Evolutionary conservation across 1,140 invertebrate species (phyloP).

Genomic region (Oryzaephilus surinamensis): DNA sequence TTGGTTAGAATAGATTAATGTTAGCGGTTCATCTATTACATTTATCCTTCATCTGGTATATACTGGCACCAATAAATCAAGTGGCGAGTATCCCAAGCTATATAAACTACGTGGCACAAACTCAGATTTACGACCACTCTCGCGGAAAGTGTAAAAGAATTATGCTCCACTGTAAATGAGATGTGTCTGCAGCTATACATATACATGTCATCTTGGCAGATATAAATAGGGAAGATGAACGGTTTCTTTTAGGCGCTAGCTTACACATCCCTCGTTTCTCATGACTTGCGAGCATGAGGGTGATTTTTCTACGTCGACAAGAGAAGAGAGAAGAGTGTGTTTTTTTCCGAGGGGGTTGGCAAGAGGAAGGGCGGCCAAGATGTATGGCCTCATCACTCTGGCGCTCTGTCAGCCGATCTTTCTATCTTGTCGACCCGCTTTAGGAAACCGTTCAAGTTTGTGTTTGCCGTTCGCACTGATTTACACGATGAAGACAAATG

Average conservation of each 20-base stretch:
- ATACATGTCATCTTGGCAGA: slow-evolving; percentile 30
- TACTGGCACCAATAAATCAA: slow-evolving; percentile 23
- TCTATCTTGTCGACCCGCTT: slow-evolving; percentile 27
- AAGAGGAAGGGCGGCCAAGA: slow-evolving; percentile 26
- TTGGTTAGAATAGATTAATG: too few species aligned
- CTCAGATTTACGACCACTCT: slow-evolving; percentile 30
- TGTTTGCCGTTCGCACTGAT: slow-evolving; percentile 30
- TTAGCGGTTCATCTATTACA: slow-evolving; percentile 27
- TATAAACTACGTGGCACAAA: slow-evolving; percentile 23
- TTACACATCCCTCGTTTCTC: slow-evolving; percentile 22
- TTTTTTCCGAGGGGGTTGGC: too few species aligned
- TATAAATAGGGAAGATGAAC: slow-evolving; percentile 32
- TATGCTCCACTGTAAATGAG: slow-evolving; percentile 29
- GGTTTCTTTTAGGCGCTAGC: slow-evolving; percentile 28
- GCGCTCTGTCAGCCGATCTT: slow-evolving; percentile 29
- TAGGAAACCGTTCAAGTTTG: slow-evolving; percentile 27
- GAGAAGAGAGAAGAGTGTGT: slow-evolving; percentile 14
- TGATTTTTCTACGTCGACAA: slow-evolving; percentile 25
- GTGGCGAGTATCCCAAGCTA: slow-evolving; percentile 9
- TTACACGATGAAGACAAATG: slow-evolving; percentile 27
- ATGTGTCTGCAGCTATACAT: slow-evolving; percentile 30
- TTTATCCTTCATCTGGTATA: slow-evolving; percentile 26
- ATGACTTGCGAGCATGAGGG: slow-evolving; percentile 25
- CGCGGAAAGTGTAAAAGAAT: slow-evolving; percentile 29
- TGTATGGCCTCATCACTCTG: slow-evolving; percentile 31